Percentiles rank a stretch among this genome's conserved stretches.
phyloP scores from a whole-genome alignment of 2,797 vertebrate species.

The Botia almorhae region DNA sequence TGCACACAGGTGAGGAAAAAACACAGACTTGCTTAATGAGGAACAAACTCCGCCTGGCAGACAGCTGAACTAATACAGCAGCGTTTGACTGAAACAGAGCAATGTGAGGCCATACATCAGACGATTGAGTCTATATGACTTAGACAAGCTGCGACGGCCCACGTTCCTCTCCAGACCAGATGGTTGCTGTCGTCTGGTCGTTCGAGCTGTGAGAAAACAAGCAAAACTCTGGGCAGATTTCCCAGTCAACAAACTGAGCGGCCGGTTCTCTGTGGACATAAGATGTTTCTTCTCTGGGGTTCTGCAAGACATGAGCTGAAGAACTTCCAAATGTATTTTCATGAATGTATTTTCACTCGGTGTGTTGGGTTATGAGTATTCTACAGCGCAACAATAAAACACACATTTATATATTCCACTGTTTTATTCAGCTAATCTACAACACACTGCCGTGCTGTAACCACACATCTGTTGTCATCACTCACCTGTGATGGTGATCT shows the following conservation, averaged over 20 bases:
- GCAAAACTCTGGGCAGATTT: conserved; percentile 23
- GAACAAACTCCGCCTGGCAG: neutral
- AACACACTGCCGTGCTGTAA: no score
- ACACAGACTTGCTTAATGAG: conserved; percentile 13
- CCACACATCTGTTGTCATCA: neutral
- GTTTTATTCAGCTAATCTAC: no score
- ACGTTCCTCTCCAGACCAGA: conserved; percentile 32
- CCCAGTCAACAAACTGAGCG: conserved; percentile 16
- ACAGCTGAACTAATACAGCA: conserved; percentile 1
- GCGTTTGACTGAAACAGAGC: neutral
- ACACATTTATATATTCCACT: no score
- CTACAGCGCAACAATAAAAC: neutral
- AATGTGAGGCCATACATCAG: neutral
- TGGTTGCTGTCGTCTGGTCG: conserved; percentile 16
- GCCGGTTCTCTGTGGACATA: neutral
- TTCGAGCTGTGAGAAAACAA: conserved; percentile 32
- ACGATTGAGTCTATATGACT: conserved; percentile 21
- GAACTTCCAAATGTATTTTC: no score
- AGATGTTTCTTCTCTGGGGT: neutral
- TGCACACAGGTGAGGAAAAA: conserved; percentile 37
- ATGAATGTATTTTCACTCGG: no score
- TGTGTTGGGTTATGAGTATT: no score
- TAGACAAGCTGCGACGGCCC: neutral
- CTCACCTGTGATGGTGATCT: conserved; percentile 94
- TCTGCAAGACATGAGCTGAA: neutral